These are phyloP conservation scores for Microcebus jonahi DNA, from an alignment of 2,113 vertebrate species.

Conservation along the genomic window DNA sequence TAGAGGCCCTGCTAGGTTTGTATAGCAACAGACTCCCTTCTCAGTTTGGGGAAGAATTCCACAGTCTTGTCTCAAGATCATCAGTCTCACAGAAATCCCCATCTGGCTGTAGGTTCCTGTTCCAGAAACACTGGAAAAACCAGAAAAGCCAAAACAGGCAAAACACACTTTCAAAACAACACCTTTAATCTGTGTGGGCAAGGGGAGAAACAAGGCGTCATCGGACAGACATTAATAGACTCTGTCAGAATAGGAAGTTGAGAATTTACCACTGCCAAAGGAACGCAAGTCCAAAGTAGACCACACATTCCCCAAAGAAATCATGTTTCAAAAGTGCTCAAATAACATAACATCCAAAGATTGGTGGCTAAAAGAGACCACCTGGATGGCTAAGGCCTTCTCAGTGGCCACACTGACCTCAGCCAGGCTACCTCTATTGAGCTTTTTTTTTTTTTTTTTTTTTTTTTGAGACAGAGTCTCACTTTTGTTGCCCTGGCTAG, in stretches of 20 bases:
- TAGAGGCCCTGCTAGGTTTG: background rate
- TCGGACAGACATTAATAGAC: background rate
- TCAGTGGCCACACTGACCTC: background rate
- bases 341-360: slow-evolving; percentile 36
- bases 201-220: background rate
- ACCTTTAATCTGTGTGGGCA: slow-evolving; percentile 15
- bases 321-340: background rate
- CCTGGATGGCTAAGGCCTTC: background rate
- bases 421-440: background rate
- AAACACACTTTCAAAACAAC: slow-evolving; percentile 41
- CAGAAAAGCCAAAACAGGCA: slow-evolving; percentile 55
- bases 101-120: slow-evolving; percentile 47
- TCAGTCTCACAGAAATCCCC: slow-evolving; percentile 57
- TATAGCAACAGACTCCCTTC: slow-evolving; percentile 37
- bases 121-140: slow-evolving; percentile 60
- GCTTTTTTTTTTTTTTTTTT: too few relatives aligned
- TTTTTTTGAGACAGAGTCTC: too few relatives aligned
- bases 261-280: slow-evolving; percentile 37
- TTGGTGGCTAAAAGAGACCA: background rate
- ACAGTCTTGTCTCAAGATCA: slow-evolving; percentile 58
- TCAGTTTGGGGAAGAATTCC: slow-evolving; percentile 50
- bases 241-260: background rate
- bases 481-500: too few relatives aligned
- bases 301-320: background rate
- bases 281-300: slow-evolving; percentile 54